Conservation (phyloP, 2,797 vertebrate species). For the Alosa sapidissima region DNA sequence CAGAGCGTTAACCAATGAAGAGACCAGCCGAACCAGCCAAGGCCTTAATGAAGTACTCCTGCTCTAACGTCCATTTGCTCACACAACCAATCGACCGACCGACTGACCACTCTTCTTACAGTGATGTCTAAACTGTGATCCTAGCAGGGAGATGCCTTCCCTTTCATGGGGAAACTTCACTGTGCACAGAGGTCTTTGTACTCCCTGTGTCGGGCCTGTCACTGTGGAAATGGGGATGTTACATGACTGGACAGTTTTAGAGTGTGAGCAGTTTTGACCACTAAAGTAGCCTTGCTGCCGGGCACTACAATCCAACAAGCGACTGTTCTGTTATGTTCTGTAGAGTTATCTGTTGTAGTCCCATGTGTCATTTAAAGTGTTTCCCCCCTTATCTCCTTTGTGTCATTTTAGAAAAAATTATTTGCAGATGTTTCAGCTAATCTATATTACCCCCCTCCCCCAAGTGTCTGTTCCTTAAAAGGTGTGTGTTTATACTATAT, state of each 20-base stretch:
- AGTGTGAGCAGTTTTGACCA: not conserved
- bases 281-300: slow-evolving; percentile 15
- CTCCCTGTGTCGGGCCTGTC: not conserved
- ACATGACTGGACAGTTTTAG: not conserved
- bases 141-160: slow-evolving; percentile 23
- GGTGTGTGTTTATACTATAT: not conserved
- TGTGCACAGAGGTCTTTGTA: slow-evolving; percentile 26
- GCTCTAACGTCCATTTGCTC: slow-evolving; percentile 41
- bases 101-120: slow-evolving; percentile 39
- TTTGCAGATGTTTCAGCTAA: not conserved
- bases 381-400: not conserved
- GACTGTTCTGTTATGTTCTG: not conserved
- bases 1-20: slow-evolving; percentile 19
- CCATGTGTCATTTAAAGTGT: not conserved
- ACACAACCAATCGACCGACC: not conserved
- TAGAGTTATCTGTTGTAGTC: not conserved
- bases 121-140: slow-evolving; percentile 57
- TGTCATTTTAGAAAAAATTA: not conserved
- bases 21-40: slow-evolving; percentile 48
- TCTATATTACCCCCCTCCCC: not conserved
- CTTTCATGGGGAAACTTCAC: slow-evolving; percentile 11
- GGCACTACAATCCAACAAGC: not conserved
- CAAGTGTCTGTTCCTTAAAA: not conserved
- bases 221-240: not conserved
- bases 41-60: slow-evolving; percentile 58